Conservation (phyloP, 2,797 vertebrate species). For the Crocidura indochinensis region DNA sequence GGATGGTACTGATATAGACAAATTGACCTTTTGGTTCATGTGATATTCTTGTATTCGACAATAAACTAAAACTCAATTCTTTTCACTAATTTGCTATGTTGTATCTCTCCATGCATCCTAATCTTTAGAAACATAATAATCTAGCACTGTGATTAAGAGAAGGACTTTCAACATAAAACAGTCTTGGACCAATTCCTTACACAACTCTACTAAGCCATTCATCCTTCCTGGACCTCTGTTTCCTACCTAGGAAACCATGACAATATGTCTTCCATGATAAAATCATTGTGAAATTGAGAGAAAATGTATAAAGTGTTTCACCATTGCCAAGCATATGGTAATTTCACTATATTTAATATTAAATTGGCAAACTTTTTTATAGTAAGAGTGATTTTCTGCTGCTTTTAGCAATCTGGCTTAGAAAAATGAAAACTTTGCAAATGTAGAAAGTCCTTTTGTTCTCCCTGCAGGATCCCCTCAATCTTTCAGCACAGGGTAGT, state of each 20-base stretch:
- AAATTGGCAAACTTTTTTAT: slow-evolving; percentile 49
- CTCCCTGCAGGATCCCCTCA: not conserved
- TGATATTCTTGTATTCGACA: not conserved
- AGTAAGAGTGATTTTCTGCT: slow-evolving; percentile 48
- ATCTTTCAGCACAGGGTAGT: not conserved
- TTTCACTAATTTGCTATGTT: not conserved
- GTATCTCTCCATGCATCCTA: not conserved
- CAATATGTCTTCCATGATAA: not conserved
- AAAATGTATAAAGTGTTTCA: not conserved
- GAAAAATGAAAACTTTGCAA: not conserved
- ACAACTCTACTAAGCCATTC: not conserved
- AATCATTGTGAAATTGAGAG: slow-evolving; percentile 29
- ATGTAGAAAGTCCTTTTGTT: not conserved
- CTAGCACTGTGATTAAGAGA: not conserved
- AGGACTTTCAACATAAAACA: not conserved
- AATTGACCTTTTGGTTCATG: not conserved
- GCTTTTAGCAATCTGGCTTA: slow-evolving; percentile 36
- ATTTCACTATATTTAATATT: slow-evolving; percentile 45
- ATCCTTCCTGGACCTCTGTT: not conserved
- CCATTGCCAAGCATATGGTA: slow-evolving; percentile 5
- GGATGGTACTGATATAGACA: not conserved
- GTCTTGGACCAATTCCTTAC: not conserved
- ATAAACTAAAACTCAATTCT: not conserved
- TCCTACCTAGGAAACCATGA: slow-evolving; percentile 33
- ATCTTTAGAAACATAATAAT: not conserved